Evolutionary conservation across 2,797 vertebrate species (phyloP).

Genomic region (Platyrinchus mystaceus): DNA sequence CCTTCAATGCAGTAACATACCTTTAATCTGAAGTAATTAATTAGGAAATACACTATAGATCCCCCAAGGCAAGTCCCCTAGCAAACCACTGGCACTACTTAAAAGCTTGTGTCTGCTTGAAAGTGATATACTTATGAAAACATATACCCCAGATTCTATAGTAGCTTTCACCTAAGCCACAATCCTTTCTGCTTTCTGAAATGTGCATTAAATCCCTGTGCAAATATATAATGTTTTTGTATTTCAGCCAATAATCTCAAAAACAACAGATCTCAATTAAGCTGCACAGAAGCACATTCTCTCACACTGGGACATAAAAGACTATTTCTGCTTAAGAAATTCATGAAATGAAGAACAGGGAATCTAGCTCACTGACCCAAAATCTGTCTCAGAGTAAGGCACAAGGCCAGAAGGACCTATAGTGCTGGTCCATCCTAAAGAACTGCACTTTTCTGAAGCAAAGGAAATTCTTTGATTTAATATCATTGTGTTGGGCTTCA

Average conservation of each 20-base stretch:
- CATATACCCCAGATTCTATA: not conserved
- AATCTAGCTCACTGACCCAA: not conserved
- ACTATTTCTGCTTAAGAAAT: not conserved
- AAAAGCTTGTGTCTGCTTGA: not conserved
- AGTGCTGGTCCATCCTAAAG: not conserved
- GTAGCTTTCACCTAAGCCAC: not conserved
- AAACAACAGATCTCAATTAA: constrained; percentile 5
- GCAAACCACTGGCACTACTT: not conserved
- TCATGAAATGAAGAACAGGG: not conserved
- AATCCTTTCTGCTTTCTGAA: not conserved
- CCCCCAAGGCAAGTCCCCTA: not conserved
- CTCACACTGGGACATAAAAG: not conserved
- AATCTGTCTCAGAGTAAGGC: not conserved
- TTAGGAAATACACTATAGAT: not conserved
- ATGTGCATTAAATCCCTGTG: not conserved
- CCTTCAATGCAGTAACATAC: not conserved
- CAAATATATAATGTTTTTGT: not conserved
- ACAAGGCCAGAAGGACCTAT: not conserved
- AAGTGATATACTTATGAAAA: not conserved
- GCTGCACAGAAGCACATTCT: not conserved
- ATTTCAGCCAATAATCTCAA: constrained; percentile 3
- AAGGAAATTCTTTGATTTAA: not conserved
- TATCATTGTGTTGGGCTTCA: not conserved
- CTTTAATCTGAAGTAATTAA: constrained; percentile 34
- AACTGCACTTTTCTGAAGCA: not conserved